phyloP scores from a whole-genome alignment of 1,140 invertebrate species.

The Sinonovacula constricta region DNA sequence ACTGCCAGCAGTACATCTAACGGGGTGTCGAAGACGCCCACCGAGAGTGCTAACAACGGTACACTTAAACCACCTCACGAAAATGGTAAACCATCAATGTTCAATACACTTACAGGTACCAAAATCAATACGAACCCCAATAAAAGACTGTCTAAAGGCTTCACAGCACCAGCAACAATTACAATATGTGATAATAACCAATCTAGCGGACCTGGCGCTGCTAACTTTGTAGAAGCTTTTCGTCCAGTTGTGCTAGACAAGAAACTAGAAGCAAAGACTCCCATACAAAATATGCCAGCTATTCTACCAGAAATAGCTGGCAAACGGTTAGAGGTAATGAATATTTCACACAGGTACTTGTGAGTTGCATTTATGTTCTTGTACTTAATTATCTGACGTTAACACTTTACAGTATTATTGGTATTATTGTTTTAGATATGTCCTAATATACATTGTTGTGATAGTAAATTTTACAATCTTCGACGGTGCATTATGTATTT shows the following conservation, averaged over 20 bases:
- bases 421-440: too few species aligned
- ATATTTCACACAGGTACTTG: conserved; percentile 54
- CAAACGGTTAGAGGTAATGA: conserved; percentile 57
- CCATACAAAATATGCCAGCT: conserved; percentile 27
- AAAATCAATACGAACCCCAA: conserved; percentile 52
- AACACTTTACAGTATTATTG: too few species aligned
- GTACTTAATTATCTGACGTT: too few species aligned
- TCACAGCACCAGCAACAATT: conserved; percentile 45
- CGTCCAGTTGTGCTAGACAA: conserved; percentile 22
- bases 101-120: conserved; percentile 56
- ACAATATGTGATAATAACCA: conserved; percentile 46
- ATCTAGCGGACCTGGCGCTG: not conserved
- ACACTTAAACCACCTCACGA: conserved; percentile 57
- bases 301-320: conserved; percentile 65
- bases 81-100: conserved; percentile 53
- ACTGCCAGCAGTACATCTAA: too few species aligned
- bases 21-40: too few species aligned
- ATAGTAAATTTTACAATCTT: too few species aligned
- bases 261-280: conserved; percentile 33
- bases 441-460: too few species aligned
- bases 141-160: conserved; percentile 48
- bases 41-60: too few species aligned
- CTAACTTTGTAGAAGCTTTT: not conserved
- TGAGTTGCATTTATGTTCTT: too few species aligned
- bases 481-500: too few species aligned